Conservation (phyloP, 2,113 vertebrate species). For the Butorides virescens region DNA sequence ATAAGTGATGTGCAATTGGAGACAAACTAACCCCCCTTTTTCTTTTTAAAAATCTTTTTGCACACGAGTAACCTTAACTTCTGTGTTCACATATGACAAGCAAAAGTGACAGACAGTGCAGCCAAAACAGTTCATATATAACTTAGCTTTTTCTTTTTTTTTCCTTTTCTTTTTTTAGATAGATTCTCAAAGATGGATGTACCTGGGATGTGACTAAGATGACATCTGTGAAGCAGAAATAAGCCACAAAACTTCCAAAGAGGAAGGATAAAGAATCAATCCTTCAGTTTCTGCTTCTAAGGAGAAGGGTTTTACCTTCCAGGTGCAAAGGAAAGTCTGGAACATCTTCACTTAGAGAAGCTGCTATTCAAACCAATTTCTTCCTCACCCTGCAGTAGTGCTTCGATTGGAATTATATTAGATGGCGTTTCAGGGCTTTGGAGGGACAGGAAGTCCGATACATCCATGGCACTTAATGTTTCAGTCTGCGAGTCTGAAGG, state of each 20-base stretch:
- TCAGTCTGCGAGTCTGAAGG: conserved; percentile 74
- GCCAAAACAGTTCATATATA: conserved; percentile 80
- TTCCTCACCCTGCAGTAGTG: conserved; percentile 88
- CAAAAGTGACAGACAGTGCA: conserved; percentile 85
- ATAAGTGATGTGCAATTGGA: conserved; percentile 68
- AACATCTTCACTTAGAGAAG: conserved; percentile 74
- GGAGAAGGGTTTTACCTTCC: conserved; percentile 50
- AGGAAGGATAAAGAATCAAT: conserved; percentile 54
- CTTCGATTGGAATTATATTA: conserved; percentile 81
- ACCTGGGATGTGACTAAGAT: conserved; percentile 76
- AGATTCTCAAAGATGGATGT: conserved; percentile 73
- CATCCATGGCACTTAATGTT: conserved; percentile 87
- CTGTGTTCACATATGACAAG: conserved; percentile 77
- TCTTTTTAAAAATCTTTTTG: conserved; percentile 71
- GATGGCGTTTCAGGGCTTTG: conserved; percentile 85
- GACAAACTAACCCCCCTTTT: conserved; percentile 67
- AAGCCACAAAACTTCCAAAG: conserved; percentile 66
- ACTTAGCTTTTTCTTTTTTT: conserved; percentile 67
- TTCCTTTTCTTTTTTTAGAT: conserved; percentile 54
- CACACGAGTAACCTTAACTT: conserved; percentile 76
- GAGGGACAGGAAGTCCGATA: conserved; percentile 90
- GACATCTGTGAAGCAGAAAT: conserved; percentile 70
- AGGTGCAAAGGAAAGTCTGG: conserved; percentile 51
- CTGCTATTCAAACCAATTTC: conserved; percentile 81
- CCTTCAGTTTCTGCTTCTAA: conserved; percentile 70